Percentiles rank a stretch among this genome's conserved stretches.
phyloP scores from a whole-genome alignment of 2,888 invertebrate species.

The Meiosimyza decipiens region DNA sequence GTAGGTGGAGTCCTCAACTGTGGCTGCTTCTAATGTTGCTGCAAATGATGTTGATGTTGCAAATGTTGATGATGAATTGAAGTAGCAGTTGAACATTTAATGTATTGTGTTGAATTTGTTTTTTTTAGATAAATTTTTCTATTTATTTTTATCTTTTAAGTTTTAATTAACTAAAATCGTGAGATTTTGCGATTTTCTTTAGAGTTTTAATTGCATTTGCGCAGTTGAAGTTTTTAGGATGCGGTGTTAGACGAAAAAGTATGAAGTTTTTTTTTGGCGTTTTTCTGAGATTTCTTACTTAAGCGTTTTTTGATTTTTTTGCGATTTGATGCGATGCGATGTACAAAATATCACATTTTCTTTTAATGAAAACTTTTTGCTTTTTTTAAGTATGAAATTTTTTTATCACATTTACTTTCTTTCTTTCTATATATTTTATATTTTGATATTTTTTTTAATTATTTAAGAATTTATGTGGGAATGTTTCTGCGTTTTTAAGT shows the following conservation, averaged over 20 bases:
- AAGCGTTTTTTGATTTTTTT: constrained; percentile 26
- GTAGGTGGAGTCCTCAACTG: constrained; percentile 18
- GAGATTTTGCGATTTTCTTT: constrained; percentile 9
- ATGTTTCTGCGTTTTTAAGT: constrained; percentile 51
- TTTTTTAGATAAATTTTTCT: constrained; percentile 21
- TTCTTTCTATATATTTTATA: constrained; percentile 45
- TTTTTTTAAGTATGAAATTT: constrained; percentile 36
- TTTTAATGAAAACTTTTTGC: constrained; percentile 23
- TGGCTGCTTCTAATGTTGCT: constrained; percentile 23
- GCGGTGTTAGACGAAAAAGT: constrained; percentile 18
- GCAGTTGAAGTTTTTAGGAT: constrained; percentile 38
- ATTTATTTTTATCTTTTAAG: constrained; percentile 11
- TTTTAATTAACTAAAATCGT: not conserved
- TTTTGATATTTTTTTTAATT: constrained; percentile 45
- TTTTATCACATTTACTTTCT: constrained; percentile 42
- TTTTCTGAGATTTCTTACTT: constrained; percentile 1
- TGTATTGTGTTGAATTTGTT: constrained; percentile 34
- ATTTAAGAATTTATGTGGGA: constrained; percentile 50
- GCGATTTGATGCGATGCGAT: constrained; percentile 25
- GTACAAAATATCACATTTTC: constrained; percentile 28
- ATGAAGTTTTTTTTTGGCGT: constrained; percentile 20
- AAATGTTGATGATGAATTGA: constrained; percentile 29
- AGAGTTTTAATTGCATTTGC: constrained; percentile 23
- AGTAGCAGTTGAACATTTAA: constrained; percentile 31
- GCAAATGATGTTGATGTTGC: constrained; percentile 22